Evolutionary conservation across 2,113 vertebrate genomes (phyloP), one percentile per base, ranked within the genome.

Genomic region (Hemichromis elongatus): DNA sequence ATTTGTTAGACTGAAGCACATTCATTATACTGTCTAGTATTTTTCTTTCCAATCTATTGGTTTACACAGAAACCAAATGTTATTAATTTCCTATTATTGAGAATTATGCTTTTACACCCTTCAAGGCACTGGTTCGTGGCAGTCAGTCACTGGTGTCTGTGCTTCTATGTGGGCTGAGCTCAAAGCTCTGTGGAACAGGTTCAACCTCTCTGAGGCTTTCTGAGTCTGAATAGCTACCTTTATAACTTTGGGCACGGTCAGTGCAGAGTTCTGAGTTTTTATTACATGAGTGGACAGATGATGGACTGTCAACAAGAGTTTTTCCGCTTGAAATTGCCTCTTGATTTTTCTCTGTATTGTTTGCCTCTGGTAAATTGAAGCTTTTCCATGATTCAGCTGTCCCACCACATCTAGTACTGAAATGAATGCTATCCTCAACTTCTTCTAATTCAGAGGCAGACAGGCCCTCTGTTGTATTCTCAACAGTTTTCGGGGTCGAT

Each of bases 121-220:
- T 81, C 83, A 92, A 93, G 92, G 90, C 93, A 93, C 92, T 83
- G 87, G 86, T 85, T 81, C 88, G 82, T 83, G 37, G 68, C 70
- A 28, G 53, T 86, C 75, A 61, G 63, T 90, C 63, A 8, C 33
- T 57, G 54, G 50, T 28, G 78, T 80, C 79, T 70, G 84, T 90
- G 83, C 61, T 88, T 88, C 50, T 92, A 83, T 47, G 21, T 79
- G 70, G 83, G 81, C 57, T 56, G n/a, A 26, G 19, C 61, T 2
- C 14, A 24, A 53, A 37, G 9, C 26, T n/a, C 70, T 26, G 84
- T 24, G 66, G 30, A 73, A 35, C 78, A 55, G 79, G 24, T 57
- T 53, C 61, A 8, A 37, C 85, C 59, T 80, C 82, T 53, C 66
- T 7, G 57, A 59, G 24, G 21, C 33, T n/a, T 8, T 84, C 81